Evolutionary conservation across 2,113 vertebrate genomes (phyloP).

Genomic region (Acanthisitta chloris): DNA sequence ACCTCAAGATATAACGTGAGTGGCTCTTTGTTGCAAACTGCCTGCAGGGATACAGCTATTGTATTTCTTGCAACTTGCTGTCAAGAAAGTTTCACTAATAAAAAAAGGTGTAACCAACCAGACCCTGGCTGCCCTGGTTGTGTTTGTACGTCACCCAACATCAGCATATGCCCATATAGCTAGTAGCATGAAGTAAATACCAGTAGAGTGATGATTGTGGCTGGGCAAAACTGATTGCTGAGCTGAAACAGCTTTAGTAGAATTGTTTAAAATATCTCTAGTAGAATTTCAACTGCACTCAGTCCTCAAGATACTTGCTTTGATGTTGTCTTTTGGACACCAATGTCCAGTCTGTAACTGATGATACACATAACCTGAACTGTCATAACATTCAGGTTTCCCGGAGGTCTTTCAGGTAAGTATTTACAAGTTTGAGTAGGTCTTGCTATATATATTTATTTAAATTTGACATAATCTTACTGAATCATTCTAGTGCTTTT

Average conservation of each 20-base stretch:
- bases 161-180: too few relatives aligned
- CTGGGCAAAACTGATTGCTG: not conserved
- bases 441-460: not conserved
- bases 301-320: not conserved
- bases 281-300: not conserved
- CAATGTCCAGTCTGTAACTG: not conserved
- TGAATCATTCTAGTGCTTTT: accelerated
- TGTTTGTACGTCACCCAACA: not conserved
- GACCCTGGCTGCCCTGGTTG: not conserved
- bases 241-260: not conserved
- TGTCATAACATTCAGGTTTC: not conserved
- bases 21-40: not conserved
- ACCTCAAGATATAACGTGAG: not conserved
- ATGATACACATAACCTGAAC: not conserved
- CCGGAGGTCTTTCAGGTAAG: not conserved
- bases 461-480: not conserved
- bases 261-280: not conserved
- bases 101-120: not conserved
- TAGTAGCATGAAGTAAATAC: not conserved
- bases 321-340: not conserved
- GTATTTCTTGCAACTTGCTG: not conserved
- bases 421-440: not conserved
- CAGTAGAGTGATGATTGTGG: not conserved
- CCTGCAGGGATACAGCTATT: not conserved
- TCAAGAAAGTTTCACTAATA: not conserved